These are phyloP conservation scores for Artibeus jamaicensis DNA, from an alignment of 2,797 vertebrate species.

Conservation along the genomic window DNA sequence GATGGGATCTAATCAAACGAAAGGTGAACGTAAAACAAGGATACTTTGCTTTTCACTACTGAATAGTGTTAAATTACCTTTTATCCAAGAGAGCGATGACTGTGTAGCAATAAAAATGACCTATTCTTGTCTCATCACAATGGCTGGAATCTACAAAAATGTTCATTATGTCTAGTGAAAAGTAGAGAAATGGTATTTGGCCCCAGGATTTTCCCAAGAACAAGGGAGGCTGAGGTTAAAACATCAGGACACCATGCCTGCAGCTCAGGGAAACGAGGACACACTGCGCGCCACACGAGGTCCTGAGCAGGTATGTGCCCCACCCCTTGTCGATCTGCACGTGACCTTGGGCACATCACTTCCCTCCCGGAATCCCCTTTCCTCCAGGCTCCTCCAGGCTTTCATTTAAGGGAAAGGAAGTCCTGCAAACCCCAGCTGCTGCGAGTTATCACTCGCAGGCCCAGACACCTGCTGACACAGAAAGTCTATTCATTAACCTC, in stretches of 20 bases:
- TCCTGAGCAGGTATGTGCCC: neutral
- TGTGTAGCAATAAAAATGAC: no score
- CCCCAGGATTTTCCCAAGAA: neutral
- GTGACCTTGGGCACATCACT: neutral
- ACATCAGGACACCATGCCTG: neutral
- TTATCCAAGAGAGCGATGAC: no score
- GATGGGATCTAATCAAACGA: conserved; percentile 37
- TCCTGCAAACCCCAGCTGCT: neutral
- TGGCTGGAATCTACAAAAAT: neutral
- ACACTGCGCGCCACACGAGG: no score
- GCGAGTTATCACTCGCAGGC: neutral
- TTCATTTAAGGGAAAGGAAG: neutral
- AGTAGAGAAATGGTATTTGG: neutral
- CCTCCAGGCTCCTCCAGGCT: neutral
- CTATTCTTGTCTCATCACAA: no score
- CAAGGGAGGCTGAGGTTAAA: neutral
- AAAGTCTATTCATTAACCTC: neutral
- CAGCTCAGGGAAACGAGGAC: neutral
- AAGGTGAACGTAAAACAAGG: conserved; percentile 35
- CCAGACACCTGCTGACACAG: neutral
- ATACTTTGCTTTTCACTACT: neutral
- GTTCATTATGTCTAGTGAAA: neutral
- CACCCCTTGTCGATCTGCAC: neutral
- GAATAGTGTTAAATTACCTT: neutral
- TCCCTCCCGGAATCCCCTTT: neutral